Evolutionary conservation across 2,113 vertebrate genomes (phyloP).

Genomic region (Grus americana): DNA sequence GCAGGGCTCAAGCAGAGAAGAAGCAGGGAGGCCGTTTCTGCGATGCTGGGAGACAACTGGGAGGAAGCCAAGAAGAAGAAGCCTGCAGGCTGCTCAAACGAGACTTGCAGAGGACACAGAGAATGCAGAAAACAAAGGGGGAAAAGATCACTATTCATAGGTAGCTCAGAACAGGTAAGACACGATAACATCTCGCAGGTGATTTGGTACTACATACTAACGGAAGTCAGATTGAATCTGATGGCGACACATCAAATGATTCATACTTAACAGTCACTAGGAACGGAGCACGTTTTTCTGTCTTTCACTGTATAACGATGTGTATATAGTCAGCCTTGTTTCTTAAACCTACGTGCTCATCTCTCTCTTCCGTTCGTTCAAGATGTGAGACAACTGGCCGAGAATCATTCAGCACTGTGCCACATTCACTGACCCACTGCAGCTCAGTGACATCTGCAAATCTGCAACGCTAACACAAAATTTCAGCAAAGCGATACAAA

Average conservation of each 20-base stretch:
- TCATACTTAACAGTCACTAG: not conserved
- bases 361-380: not conserved
- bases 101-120: not conserved
- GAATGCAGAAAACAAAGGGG: not conserved
- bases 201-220: not conserved
- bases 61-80: not conserved
- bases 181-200: not conserved
- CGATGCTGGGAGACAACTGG: fast-evolving
- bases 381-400: not conserved
- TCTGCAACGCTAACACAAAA: not conserved
- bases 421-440: not conserved
- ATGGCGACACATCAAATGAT: not conserved
- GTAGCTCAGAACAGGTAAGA: not conserved
- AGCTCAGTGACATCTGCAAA: not conserved
- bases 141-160: not conserved
- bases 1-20: not conserved
- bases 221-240: not conserved
- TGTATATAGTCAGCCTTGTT: not conserved
- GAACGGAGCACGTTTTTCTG: not conserved
- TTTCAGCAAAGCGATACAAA: not conserved
- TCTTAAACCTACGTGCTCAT: not conserved
- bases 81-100: not conserved
- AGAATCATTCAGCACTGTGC: not conserved
- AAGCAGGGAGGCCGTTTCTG: not conserved
- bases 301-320: not conserved